A percentile compares a stretch with the other conserved stretches of the same genome.
These are phyloP conservation scores for Mesitornis unicolor DNA, from an alignment of 2,113 vertebrate species.

Conservation along the genomic window DNA sequence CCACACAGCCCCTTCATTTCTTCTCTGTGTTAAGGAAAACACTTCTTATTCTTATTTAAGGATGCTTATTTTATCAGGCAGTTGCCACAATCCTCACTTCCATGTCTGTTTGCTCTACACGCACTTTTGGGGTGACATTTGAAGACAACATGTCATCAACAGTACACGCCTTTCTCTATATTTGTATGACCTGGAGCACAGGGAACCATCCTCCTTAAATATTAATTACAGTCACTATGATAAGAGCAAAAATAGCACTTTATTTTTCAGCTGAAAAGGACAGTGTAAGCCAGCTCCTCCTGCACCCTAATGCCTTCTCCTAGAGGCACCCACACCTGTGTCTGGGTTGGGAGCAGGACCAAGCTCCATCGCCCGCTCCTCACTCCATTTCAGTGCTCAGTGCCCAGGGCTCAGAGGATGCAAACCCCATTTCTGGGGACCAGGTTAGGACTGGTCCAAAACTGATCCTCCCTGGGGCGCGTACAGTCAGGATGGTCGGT, in stretches of 20 bases:
- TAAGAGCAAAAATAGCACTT: neutral
- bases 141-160: neutral
- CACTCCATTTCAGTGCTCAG: neutral
- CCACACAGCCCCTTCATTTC: neutral
- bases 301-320: neutral
- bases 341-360: neutral
- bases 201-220: neutral
- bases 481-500: neutral
- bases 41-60: neutral
- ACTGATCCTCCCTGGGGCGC: accelerated
- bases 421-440: neutral
- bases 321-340: neutral
- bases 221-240: neutral
- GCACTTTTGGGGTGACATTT: neutral
- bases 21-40: neutral
- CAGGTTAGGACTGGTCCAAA: neutral
- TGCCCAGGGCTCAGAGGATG: accelerated
- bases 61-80: neutral
- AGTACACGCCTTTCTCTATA: neutral
- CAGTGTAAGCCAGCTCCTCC: neutral
- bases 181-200: neutral
- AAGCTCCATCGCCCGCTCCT: neutral
- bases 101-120: accelerated
- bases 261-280: neutral
- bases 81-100: neutral